A percentile compares a stretch with the other conserved stretches of the same genome.
phyloP scores from a whole-genome alignment of 2,888 invertebrate genomes.

The Scaptomyza parva region DNA sequence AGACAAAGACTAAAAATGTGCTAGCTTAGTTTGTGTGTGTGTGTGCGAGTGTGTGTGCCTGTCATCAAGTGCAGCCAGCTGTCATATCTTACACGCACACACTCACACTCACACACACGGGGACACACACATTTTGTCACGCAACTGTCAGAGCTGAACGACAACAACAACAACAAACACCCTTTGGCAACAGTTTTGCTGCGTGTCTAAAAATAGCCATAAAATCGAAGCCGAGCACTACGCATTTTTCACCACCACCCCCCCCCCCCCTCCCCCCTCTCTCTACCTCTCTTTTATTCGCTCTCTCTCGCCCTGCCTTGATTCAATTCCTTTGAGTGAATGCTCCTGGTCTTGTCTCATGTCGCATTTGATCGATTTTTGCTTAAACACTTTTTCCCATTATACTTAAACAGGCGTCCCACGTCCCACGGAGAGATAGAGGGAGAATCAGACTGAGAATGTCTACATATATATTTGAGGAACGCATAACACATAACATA shows the following conservation, averaged over 20 bases:
- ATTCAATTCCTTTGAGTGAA: neutral
- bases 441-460: constrained; percentile 8
- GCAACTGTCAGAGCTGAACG: constrained; percentile 42
- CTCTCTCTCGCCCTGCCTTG: neutral
- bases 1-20: constrained; percentile 18
- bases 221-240: constrained; percentile 59
- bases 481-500: constrained; percentile 14
- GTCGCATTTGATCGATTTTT: constrained; percentile 66
- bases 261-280: too few relatives aligned
- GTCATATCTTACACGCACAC: constrained; percentile 53
- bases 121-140: constrained; percentile 51
- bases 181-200: constrained; percentile 2
- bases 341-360: constrained; percentile 10
- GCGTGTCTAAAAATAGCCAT: constrained; percentile 56
- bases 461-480: constrained; percentile 7
- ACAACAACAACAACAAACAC: constrained; percentile 5
- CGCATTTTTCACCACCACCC: too few relatives aligned
- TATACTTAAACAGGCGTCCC: constrained; percentile 34
- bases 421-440: too few relatives aligned
- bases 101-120: constrained; percentile 1
- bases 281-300: neutral
- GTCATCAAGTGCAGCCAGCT: constrained; percentile 51
- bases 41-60: constrained; percentile 13
- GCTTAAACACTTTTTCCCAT: constrained; percentile 47
- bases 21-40: constrained; percentile 1